These are phyloP conservation scores for Epicauta chinensis DNA, from an alignment of 1,140 invertebrate species.

Conservation along the genomic window DNA sequence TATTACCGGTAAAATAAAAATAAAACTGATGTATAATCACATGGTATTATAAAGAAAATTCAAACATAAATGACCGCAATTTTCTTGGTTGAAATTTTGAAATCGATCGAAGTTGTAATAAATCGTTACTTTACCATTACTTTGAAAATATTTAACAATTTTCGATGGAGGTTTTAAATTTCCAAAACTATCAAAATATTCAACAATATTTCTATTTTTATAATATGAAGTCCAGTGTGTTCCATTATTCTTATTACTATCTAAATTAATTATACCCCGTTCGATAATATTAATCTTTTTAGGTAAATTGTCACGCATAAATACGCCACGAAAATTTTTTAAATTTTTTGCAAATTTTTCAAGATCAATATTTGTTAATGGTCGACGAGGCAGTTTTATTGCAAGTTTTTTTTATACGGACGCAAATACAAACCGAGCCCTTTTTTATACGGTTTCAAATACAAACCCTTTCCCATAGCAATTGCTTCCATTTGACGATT, in stretches of 20 bases:
- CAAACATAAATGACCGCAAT: constrained; percentile 23
- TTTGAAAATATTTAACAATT: constrained; percentile 16
- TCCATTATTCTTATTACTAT: too few species aligned
- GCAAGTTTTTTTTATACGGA: constrained; percentile 15
- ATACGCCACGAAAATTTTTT: constrained; percentile 36
- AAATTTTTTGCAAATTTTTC: constrained; percentile 20
- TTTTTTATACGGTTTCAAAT: constrained; percentile 38
- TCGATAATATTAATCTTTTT: constrained; percentile 25
- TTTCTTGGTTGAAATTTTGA: constrained; percentile 11
- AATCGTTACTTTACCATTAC: constrained; percentile 7
- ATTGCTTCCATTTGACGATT: constrained; percentile 37
- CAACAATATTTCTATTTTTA: too few species aligned
- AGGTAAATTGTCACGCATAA: constrained; percentile 37
- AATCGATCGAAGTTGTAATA: constrained; percentile 18
- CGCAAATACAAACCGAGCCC: constrained; percentile 29
- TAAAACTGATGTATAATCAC: not conserved
- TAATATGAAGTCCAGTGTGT: too few species aligned
- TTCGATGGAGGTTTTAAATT: constrained; percentile 18
- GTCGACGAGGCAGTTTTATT: constrained; percentile 19
- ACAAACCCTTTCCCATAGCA: constrained; percentile 37
- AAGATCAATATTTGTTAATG: constrained; percentile 31
- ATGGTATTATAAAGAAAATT: constrained; percentile 5
- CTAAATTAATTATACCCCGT: too few species aligned
- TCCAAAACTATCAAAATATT: too few species aligned
- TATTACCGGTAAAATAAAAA: not conserved